phyloP scores from a whole-genome alignment of 2,113 vertebrate species.

The Apodemus speciosus region DNA sequence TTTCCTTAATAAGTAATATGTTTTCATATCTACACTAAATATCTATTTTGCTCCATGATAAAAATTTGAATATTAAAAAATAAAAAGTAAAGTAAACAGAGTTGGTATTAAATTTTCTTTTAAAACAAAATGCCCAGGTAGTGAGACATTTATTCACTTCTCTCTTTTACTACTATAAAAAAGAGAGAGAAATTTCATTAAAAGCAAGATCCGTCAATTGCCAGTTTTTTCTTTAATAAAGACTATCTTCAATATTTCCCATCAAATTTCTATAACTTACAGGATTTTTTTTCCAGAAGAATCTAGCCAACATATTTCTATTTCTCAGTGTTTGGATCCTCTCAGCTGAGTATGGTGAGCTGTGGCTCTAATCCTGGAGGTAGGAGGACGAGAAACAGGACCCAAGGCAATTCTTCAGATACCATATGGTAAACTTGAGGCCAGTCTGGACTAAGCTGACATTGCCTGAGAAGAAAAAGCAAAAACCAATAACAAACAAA shows the following conservation, averaged over 20 bases:
- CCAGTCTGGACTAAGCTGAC: neutral
- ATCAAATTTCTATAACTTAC: constrained; percentile 11
- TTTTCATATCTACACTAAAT: neutral
- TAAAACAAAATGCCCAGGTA: neutral
- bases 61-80: constrained; percentile 4
- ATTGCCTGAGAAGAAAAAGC: neutral
- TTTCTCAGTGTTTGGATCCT: neutral
- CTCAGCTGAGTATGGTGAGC: neutral
- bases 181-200: neutral
- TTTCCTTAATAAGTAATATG: neutral
- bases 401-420: neutral
- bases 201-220: neutral
- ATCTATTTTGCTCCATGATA: neutral
- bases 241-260: neutral
- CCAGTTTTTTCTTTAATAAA: neutral
- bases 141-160: neutral
- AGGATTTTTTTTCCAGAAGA: constrained; percentile 35
- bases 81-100: constrained; percentile 4
- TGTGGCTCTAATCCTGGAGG: neutral
- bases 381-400: neutral
- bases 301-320: neutral
- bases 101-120: neutral
- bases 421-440: neutral
- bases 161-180: constrained; percentile 27
- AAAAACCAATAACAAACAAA: neutral